Conservation (phyloP, 1,140 invertebrate genomes). For the Sipha flava region DNA sequence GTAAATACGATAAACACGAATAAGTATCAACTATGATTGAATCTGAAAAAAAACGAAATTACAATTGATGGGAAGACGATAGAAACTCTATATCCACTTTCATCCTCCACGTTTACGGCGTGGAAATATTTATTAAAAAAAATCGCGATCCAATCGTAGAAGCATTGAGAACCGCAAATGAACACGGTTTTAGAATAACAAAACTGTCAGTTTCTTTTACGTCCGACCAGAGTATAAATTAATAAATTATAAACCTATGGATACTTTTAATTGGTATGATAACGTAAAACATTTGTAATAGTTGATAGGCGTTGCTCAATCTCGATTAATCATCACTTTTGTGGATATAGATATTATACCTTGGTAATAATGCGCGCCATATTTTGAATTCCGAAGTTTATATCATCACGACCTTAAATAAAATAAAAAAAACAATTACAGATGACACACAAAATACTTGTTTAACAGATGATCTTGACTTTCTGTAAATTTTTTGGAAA, state of each 20-base stretch:
- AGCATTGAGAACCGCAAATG: no score
- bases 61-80: background rate
- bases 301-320: no score
- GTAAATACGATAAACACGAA: background rate
- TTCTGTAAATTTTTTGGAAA: background rate
- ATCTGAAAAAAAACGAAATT: background rate
- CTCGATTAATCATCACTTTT: no score
- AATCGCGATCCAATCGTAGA: no score
- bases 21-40: no score
- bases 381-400: background rate
- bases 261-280: no score
- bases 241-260: no score
- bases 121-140: background rate
- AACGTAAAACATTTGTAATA: no score
- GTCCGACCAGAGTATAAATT: no score
- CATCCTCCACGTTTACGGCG: background rate
- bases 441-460: constrained; percentile 4
- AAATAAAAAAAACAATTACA: background rate
- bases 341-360: no score
- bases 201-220: no score
- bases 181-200: no score
- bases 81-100: background rate
- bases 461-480: background rate
- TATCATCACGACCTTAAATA: background rate
- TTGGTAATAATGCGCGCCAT: background rate